A percentile compares a stretch with the other conserved stretches of the same genome.
phyloP scores from a whole-genome alignment of 2,113 vertebrate species.

The Phalacrocorax carbo region DNA sequence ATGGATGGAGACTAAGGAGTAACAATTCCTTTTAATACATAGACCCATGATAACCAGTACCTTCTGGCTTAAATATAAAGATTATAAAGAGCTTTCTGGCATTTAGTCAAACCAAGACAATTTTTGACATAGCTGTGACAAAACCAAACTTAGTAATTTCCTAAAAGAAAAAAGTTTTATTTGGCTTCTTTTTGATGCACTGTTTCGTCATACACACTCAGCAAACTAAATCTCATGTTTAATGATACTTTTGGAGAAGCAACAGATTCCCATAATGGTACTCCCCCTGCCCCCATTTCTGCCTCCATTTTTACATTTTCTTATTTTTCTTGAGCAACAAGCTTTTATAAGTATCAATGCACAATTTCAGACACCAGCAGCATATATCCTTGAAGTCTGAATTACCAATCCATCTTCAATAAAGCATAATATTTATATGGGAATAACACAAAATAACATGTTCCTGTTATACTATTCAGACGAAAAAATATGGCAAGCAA shows the following conservation, averaged over 20 bases:
- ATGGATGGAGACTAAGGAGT: background rate
- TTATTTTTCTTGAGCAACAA: background rate
- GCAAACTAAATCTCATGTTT: background rate
- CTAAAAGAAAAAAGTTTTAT: background rate
- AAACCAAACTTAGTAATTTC: background rate
- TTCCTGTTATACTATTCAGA: background rate
- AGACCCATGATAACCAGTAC: background rate
- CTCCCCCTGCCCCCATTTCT: background rate
- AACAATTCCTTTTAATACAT: background rate
- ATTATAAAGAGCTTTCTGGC: background rate
- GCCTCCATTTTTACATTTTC: background rate
- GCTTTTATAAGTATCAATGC: background rate
- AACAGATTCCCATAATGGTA: background rate
- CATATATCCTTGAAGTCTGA: background rate
- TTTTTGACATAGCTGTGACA: background rate
- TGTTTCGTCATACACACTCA: background rate
- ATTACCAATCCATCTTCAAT: background rate
- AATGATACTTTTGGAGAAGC: background rate
- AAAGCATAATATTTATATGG: background rate
- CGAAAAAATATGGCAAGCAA: background rate
- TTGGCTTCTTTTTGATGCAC: background rate
- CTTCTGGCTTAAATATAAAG: background rate
- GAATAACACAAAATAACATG: background rate
- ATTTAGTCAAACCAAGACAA: background rate
- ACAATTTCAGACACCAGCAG: background rate